These are phyloP conservation scores for Pterophyllum scalare DNA, from an alignment of 2,113 vertebrate genomes.

Conservation along the genomic window DNA sequence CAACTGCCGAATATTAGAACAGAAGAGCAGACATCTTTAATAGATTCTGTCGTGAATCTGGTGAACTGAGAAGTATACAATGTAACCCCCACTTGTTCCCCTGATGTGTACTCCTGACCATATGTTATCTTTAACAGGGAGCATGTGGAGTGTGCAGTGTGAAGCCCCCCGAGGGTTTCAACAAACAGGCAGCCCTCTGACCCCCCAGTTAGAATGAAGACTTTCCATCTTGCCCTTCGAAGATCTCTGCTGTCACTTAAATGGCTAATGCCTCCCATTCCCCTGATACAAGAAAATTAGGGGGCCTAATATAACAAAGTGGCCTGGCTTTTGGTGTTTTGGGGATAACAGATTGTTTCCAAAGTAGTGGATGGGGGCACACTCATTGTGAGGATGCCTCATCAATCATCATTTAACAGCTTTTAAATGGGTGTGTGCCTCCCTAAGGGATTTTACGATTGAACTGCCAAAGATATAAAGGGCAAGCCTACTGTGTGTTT, in stretches of 20 bases:
- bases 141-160: not conserved
- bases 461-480: conserved; percentile 64
- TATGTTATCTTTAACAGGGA: conserved; percentile 46
- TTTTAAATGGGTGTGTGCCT: conserved; percentile 70
- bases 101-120: conserved; percentile 27
- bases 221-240: conserved; percentile 72
- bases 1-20: not conserved
- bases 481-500: conserved; percentile 59
- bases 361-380: conserved; percentile 64
- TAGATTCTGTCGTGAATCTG: not conserved
- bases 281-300: conserved; percentile 68
- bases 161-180: conserved; percentile 31
- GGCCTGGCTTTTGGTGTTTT: conserved; percentile 59
- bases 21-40: not conserved
- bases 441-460: conserved; percentile 64
- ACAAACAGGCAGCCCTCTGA: conserved; percentile 59
- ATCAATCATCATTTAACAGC: conserved; percentile 79
- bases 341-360: conserved; percentile 77
- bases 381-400: conserved; percentile 60
- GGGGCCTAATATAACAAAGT: conserved; percentile 69
- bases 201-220: conserved; percentile 64
- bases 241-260: conserved; percentile 73
- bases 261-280: conserved; percentile 67
- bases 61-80: conserved; percentile 32
- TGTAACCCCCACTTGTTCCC: conserved; percentile 19